phyloP scores from a whole-genome alignment of 2,797 vertebrate species.

The Macropus fuliginosus region DNA sequence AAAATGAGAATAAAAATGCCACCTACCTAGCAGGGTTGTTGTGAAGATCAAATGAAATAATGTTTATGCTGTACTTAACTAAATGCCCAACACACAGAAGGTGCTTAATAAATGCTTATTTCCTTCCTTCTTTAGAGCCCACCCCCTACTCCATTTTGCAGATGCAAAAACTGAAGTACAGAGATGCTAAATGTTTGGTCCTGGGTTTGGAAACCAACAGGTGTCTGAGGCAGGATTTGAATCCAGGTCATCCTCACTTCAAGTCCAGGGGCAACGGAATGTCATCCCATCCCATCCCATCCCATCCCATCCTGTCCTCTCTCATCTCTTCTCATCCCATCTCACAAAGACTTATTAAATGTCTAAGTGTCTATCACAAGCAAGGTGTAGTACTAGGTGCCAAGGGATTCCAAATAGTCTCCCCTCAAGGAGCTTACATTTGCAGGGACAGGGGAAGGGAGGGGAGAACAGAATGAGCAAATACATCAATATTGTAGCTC shows the following conservation, averaged over 20 bases:
- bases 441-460: background rate
- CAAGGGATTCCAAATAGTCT: background rate
- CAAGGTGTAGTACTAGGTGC: background rate
- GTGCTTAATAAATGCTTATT: background rate
- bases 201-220: background rate
- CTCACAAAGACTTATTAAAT: background rate
- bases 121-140: background rate
- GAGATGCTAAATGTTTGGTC: background rate
- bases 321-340: background rate
- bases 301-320: background rate
- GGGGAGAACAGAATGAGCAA: background rate
- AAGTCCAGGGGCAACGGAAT: background rate
- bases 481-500: background rate
- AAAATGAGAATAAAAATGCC: background rate
- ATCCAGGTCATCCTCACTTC: background rate
- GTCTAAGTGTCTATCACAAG: background rate
- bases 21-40: background rate
- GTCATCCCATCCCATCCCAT: background rate
- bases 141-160: background rate
- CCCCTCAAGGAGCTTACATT: background rate
- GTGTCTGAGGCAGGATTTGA: background rate
- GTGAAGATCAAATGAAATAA: background rate
- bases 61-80: background rate
- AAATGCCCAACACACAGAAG: background rate
- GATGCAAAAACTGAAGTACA: background rate